Evolutionary conservation across 2,113 vertebrate species (phyloP), one percentile per base, ranked within the genome.

Genomic region (Murina feae): DNA sequence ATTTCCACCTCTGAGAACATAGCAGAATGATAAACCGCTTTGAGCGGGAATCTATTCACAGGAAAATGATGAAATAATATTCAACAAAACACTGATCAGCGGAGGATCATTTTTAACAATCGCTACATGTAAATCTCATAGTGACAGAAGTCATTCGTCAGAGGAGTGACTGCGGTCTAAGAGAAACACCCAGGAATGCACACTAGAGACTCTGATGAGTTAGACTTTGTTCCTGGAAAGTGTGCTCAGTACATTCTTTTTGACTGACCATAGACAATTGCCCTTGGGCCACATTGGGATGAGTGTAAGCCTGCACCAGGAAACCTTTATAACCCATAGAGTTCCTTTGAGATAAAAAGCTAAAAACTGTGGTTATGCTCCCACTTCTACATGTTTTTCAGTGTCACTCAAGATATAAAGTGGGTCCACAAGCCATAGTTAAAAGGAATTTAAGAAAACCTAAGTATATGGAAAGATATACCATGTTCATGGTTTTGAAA

Each of bases 401-500:
- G 11, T 63, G 23, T 68, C 12, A 51, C 30, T 14, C 25, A 90
- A 89, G 89, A 89, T 60, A 44, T 28, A 91, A 80, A 85, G 79
- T 44, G 25, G 4, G 63, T 51, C 42, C 35, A 71, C 2, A 82
- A 79, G 76, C 32, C 9, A 79, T 8, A 82, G 85, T 58, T 69
- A 13, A 82, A 6, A 92, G 23, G 86, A 81, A 66, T 68, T 37
- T 75, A 81, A 39, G 32, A 82, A 91, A 91, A 69, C 4, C 1
- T 47, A 80, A 69, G 20, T 83, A 76, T 91, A 60, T 83, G n/a
- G 25, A 88, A 95, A 95, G 79, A 47, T 58, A 94, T 30, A 93
- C 53, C 60, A 81, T 89, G 21, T 65, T 89, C 58, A 80, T 80
- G n/a, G 60, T 91, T 93, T 93, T 91, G 30, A 93, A 92, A 78